Evolutionary conservation across 2,797 vertebrate species (phyloP), one percentile per base, ranked within the genome.

Genomic region (Gouania willdenowi): DNA sequence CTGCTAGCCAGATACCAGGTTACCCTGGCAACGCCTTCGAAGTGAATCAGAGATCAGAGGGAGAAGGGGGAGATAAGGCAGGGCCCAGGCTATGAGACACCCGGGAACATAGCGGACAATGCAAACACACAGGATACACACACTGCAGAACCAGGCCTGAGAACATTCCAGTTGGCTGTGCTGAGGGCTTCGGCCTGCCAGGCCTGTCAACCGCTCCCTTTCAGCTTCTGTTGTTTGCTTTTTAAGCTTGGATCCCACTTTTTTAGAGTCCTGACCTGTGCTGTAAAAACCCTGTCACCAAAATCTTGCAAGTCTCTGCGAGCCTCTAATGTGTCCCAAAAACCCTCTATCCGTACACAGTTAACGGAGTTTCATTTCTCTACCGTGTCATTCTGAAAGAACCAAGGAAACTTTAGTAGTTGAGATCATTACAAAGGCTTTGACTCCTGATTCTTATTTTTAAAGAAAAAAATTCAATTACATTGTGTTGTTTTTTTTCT

Each of bases 1-100:
- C 92, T 89, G 90, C 89, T 88, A 89, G 92, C 90, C 91, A 93
- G 91, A 94, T 93, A 93, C 83, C 88, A 86, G 48, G 92, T 95
- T 93, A 89, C 91, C 92, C 89, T 93, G 92, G 93, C 86, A 97
- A 97, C 92, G n/a, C 78, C 55, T 85, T 75, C 74, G 41, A 87
- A 84, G 84, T 82, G 79, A 88, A 88, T 91, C 85, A 77, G 88
- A 83, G 87, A 86, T 85, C 83, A 88, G 87, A 88, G 75, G 79
- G 82, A 89, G 82, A 85, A 79, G 82, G 83, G 83, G 82, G 35
- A 67, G 75, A 65, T 58, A 76, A 71, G 44, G 22, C 9, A 3
- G 65, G 32, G 41, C 67, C 44, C 20, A 18, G 48, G n/a, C n/a
- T n/a, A n/a, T n/a, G 14, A 28, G 58, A 42, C 43, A 50, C 55